Evolutionary conservation across 1,140 invertebrate genomes (phyloP).

Genomic region (Heterodera schachtii): DNA sequence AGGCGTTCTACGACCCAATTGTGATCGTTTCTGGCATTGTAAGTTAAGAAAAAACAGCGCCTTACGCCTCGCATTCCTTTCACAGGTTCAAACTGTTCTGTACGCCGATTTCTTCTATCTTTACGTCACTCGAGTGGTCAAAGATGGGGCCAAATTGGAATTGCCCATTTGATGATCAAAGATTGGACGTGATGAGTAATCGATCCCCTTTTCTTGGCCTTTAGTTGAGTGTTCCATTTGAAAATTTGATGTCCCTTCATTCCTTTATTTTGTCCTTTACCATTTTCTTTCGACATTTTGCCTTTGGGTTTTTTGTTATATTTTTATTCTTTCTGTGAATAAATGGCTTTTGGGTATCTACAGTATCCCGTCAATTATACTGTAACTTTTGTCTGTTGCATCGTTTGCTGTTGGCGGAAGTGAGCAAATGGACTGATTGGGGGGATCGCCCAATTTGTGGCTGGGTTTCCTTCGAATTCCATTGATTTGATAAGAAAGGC

Average conservation of each 20-base stretch:
- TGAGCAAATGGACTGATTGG: no score
- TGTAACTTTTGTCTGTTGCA: no score
- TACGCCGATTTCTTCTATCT: constrained; percentile 99
- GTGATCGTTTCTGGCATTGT: constrained; percentile 76
- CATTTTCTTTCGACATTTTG: background rate
- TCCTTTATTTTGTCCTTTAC: background rate
- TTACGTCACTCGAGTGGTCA: constrained; percentile 88
- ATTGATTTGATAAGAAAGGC: background rate
- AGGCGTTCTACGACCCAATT: constrained; percentile 91
- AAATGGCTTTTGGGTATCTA: background rate
- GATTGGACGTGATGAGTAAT: background rate
- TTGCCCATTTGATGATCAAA: constrained; percentile 46
- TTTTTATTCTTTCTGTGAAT: constrained; percentile 5
- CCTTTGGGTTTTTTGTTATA: background rate
- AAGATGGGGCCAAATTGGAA: constrained; percentile 52
- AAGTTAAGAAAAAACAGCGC: background rate
- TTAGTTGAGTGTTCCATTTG: background rate
- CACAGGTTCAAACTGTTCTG: constrained; percentile 81
- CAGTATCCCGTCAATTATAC: no score
- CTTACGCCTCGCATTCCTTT: background rate
- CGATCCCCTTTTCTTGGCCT: background rate
- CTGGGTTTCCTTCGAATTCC: no score
- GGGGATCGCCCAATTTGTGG: no score
- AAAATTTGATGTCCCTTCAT: background rate
- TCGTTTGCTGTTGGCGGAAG: no score